These are phyloP conservation scores for Creontiades dilutus DNA, from an alignment of 2,888 invertebrate species.

Conservation along the genomic window DNA sequence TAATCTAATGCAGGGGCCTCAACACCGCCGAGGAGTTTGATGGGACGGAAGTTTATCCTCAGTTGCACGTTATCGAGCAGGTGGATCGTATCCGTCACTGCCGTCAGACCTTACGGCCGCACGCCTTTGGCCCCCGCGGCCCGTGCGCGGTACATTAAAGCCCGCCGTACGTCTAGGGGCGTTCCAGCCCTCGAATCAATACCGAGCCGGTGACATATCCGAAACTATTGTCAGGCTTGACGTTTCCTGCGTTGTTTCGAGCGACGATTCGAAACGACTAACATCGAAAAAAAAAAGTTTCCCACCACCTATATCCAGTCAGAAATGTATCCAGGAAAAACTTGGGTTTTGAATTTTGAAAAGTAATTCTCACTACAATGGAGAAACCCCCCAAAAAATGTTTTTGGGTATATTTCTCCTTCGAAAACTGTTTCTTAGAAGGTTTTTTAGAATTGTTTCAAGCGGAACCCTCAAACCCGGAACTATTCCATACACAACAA, in stretches of 20 bases:
- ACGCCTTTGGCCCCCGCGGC: neutral
- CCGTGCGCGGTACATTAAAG: neutral
- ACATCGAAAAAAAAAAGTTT: too few relatives aligned
- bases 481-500: too few relatives aligned
- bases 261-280: too few relatives aligned
- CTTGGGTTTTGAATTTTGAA: too few relatives aligned
- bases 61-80: constrained; percentile 37
- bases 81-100: constrained; percentile 35
- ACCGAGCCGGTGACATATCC: neutral
- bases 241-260: neutral
- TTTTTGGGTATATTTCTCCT: too few relatives aligned
- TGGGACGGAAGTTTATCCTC: constrained; percentile 13
- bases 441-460: too few relatives aligned
- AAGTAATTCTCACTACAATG: too few relatives aligned
- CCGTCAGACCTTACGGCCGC: constrained; percentile 4
- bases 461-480: too few relatives aligned
- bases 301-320: too few relatives aligned
- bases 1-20: constrained; percentile 43
- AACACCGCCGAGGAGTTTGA: constrained; percentile 36
- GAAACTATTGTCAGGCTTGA: neutral
- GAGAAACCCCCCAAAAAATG: too few relatives aligned
- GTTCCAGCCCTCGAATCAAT: neutral
- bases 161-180: neutral
- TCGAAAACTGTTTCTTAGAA: too few relatives aligned
- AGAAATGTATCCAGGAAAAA: too few relatives aligned